Conservation (phyloP, 2,797 vertebrate species). For the Morus bassanus region DNA sequence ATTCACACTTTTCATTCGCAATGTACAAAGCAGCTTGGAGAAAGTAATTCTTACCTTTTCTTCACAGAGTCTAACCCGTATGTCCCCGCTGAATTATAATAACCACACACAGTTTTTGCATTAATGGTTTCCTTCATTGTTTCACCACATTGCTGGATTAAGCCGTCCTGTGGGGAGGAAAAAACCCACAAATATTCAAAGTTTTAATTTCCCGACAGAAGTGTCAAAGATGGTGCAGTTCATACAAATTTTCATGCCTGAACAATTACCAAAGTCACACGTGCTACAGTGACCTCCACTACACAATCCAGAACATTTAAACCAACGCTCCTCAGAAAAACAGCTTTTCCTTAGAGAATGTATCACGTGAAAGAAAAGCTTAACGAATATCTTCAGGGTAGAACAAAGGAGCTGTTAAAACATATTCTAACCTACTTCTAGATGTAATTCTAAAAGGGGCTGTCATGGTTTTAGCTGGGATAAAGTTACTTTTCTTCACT, state of each 20-base stretch:
- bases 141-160: slow-evolving; percentile 98
- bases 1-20: not conserved
- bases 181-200: not conserved
- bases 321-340: not conserved
- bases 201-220: no score
- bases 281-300: accelerated
- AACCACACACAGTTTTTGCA: slow-evolving; percentile 90
- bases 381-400: not conserved
- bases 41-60: slow-evolving; percentile 84
- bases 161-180: slow-evolving; percentile 82
- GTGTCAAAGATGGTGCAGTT: not conserved
- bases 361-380: not conserved
- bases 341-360: no score
- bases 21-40: not conserved
- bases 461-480: no score
- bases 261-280: not conserved
- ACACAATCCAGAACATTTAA: accelerated
- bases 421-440: not conserved
- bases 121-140: slow-evolving; percentile 98
- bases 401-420: not conserved
- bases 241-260: not conserved
- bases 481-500: no score
- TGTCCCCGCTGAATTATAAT: slow-evolving; percentile 87
- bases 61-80: slow-evolving; percentile 95
- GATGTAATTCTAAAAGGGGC: not conserved